Percentiles rank a stretch among this genome's conserved stretches.
phyloP scores from a whole-genome alignment of 2,888 invertebrate genomes.

The Lamellibrachia columna region DNA sequence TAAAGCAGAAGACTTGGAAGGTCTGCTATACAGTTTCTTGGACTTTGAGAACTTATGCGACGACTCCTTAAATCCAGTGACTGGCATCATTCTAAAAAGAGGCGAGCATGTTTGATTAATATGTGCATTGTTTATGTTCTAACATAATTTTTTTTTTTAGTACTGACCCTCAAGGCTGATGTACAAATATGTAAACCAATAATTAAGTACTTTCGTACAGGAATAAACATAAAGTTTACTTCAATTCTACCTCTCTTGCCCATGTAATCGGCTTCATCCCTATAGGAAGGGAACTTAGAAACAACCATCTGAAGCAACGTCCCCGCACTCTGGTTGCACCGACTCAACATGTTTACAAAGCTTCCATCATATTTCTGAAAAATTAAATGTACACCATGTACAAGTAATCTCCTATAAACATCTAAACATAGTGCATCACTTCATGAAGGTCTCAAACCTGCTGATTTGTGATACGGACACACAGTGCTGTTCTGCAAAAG shows the following conservation, averaged over 20 bases:
- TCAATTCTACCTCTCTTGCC: conserved; percentile 70
- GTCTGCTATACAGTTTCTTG: too few relatives aligned
- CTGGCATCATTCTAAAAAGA: too few relatives aligned
- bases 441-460: not conserved
- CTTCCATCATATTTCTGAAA: conserved; percentile 75
- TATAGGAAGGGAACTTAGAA: conserved; percentile 85
- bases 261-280: conserved; percentile 81
- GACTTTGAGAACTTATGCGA: too few relatives aligned
- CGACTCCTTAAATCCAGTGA: too few relatives aligned
- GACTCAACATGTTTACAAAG: conserved; percentile 81
- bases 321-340: conserved; percentile 79
- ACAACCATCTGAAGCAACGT: conserved; percentile 80
- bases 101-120: too few relatives aligned
- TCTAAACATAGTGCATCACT: not conserved
- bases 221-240: not conserved
- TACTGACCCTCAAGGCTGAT: not conserved
- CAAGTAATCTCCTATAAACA: not conserved
- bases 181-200: not conserved
- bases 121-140: too few relatives aligned
- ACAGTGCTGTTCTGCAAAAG: not conserved
- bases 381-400: not conserved
- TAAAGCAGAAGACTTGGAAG: too few relatives aligned
- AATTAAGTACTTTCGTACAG: not conserved
- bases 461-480: not conserved
- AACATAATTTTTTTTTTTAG: not conserved